These are phyloP conservation scores for Amphibalanus amphitrite DNA, from an alignment of 1,140 invertebrate genomes.

Conservation along the genomic window DNA sequence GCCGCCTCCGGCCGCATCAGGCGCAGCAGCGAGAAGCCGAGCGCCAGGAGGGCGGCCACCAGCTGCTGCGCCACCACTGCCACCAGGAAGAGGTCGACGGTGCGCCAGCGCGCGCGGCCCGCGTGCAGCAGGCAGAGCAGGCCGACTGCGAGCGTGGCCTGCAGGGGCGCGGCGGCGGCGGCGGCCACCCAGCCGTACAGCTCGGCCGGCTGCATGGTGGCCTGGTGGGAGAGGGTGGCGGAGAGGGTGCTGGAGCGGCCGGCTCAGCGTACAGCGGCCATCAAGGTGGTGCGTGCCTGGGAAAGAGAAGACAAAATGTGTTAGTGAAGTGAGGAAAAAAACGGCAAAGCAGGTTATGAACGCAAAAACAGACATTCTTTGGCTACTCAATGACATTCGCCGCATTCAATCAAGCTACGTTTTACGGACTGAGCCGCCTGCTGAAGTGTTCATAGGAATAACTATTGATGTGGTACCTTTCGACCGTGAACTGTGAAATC, in stretches of 20 bases:
- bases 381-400: too few relatives aligned
- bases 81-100: slow-evolving; percentile 36
- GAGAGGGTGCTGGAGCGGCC: background rate
- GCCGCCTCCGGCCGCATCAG: slow-evolving; percentile 27
- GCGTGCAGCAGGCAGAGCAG: slow-evolving; percentile 28
- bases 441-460: too few relatives aligned
- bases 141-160: slow-evolving; percentile 24
- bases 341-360: too few relatives aligned
- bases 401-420: too few relatives aligned
- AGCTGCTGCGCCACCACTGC: slow-evolving; percentile 32
- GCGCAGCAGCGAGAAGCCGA: slow-evolving; percentile 31
- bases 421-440: too few relatives aligned
- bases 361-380: too few relatives aligned
- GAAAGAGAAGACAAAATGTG: too few relatives aligned
- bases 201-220: background rate
- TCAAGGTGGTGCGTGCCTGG: background rate
- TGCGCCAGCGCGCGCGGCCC: slow-evolving; percentile 32
- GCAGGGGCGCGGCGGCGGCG: slow-evolving; percentile 33
- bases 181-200: slow-evolving; percentile 27
- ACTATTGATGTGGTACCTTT: too few relatives aligned
- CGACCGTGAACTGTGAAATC: too few relatives aligned
- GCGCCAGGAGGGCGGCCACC: slow-evolving; percentile 29
- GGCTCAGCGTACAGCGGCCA: background rate
- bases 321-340: too few relatives aligned
- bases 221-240: too few relatives aligned